These are phyloP conservation scores for Minunthozetes semirufus DNA, from an alignment of 2,888 invertebrate species.

Conservation along the genomic window DNA sequence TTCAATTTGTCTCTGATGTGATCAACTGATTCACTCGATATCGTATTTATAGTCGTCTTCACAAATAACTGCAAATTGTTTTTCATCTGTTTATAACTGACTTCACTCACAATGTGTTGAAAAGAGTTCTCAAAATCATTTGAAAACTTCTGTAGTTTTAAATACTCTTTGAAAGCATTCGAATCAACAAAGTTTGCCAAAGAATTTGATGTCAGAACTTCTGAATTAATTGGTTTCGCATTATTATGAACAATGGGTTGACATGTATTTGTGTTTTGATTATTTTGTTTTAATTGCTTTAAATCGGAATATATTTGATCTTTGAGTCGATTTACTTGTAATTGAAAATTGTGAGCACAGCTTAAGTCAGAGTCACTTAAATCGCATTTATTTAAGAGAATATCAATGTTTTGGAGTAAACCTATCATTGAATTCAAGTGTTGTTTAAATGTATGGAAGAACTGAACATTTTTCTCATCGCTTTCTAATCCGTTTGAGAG, in stretches of 20 bases:
- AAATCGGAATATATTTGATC: not conserved
- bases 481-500: not conserved
- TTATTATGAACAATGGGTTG: not conserved
- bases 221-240: too few relatives aligned
- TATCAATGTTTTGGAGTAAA: constrained; percentile 13
- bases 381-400: not conserved
- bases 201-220: not conserved
- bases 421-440: constrained; percentile 10
- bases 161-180: constrained; percentile 55
- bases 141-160: constrained; percentile 56
- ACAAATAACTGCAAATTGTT: constrained; percentile 72
- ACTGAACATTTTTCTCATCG: not conserved
- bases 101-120: not conserved
- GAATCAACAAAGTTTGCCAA: constrained; percentile 52
- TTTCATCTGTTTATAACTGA: constrained; percentile 58
- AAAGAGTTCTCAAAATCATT: constrained; percentile 57
- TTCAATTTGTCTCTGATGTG: constrained; percentile 71
- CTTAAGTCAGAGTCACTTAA: not conserved
- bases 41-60: constrained; percentile 77
- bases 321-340: not conserved
- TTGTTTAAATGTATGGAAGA: constrained; percentile 17
- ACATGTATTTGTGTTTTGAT: constrained; percentile 10
- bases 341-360: not conserved
- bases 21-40: constrained; percentile 65
- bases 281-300: not conserved